A percentile compares a stretch with the other conserved stretches of the same genome.
phyloP scores from a whole-genome alignment of 1,140 invertebrate genomes.

The Drosophila virilis region DNA sequence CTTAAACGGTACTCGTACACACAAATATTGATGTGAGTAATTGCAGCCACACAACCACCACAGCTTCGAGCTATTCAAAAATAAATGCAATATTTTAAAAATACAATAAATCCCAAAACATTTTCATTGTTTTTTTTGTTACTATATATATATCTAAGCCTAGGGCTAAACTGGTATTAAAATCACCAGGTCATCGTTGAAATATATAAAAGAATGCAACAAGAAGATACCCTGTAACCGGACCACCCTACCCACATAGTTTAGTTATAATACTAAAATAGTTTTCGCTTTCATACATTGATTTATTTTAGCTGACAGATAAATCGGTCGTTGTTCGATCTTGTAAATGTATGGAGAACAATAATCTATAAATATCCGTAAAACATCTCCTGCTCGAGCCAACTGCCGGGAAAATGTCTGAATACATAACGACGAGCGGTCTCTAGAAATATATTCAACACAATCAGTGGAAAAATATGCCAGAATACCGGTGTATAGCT shows the following conservation, averaged over 20 bases:
- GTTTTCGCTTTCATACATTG: too few relatives aligned
- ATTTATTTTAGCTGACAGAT: too few relatives aligned
- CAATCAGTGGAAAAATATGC: conserved; percentile 29
- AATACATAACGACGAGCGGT: conserved; percentile 38
- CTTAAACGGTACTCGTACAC: conserved; percentile 53
- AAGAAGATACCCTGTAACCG: too few relatives aligned
- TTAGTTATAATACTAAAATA: too few relatives aligned
- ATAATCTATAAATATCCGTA: conserved; percentile 9
- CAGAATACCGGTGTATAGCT: not conserved
- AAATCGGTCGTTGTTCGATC: too few relatives aligned
- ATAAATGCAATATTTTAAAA: conserved; percentile 83
- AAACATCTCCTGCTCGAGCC: conserved; percentile 45
- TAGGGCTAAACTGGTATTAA: too few relatives aligned
- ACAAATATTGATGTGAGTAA: conserved; percentile 57
- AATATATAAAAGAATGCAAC: too few relatives aligned
- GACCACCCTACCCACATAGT: too few relatives aligned
- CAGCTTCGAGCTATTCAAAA: conserved; percentile 78
- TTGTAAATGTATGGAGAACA: too few relatives aligned
- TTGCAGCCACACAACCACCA: conserved; percentile 56
- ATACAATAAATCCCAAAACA: conserved; percentile 19
- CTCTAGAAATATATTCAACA: conserved; percentile 32
- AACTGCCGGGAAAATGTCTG: conserved; percentile 35
- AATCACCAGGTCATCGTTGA: too few relatives aligned
- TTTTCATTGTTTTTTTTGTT: not conserved
- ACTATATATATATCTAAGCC: not conserved